Conservation (phyloP, 2,888 invertebrate species). For the Bombyx huttoni region DNA sequence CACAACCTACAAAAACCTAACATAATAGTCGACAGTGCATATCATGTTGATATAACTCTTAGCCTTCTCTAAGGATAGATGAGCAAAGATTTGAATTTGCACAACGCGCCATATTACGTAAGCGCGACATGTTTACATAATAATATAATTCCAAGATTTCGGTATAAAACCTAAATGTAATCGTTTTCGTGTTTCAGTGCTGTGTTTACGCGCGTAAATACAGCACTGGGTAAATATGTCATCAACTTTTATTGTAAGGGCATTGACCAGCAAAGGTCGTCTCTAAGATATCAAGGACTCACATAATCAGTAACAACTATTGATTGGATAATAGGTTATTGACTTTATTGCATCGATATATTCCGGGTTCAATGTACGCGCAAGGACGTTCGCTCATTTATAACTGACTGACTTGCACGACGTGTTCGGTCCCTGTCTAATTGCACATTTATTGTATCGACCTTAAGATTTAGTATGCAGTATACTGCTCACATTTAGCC, state of each 20-base stretch:
- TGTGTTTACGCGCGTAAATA: background rate
- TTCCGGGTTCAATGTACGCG: conserved; percentile 58
- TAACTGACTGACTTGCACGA: conserved; percentile 8
- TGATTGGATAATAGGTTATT: conserved; percentile 43
- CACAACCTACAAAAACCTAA: too few relatives aligned
- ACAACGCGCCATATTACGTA: background rate
- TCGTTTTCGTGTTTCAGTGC: background rate
- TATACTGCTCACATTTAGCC: too few relatives aligned
- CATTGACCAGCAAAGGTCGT: conserved; percentile 50
- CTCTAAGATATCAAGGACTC: conserved; percentile 37
- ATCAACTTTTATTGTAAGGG: conserved; percentile 21
- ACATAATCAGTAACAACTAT: conserved; percentile 33
- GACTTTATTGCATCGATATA: conserved; percentile 31
- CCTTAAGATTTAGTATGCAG: too few relatives aligned
- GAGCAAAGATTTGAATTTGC: conserved; percentile 1
- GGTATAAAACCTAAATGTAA: conserved; percentile 6
- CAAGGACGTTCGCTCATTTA: conserved; percentile 50
- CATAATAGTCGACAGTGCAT: background rate
- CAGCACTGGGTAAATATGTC: conserved; percentile 5
- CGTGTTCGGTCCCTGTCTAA: background rate
- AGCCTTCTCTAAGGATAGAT: background rate
- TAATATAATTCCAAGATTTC: conserved; percentile 7
- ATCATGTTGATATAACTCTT: background rate
- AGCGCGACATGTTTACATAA: conserved; percentile 4
- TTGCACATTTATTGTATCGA: too few relatives aligned